Conservation (phyloP, 2,113 vertebrate genomes). For the Laterallus jamaicensis region DNA sequence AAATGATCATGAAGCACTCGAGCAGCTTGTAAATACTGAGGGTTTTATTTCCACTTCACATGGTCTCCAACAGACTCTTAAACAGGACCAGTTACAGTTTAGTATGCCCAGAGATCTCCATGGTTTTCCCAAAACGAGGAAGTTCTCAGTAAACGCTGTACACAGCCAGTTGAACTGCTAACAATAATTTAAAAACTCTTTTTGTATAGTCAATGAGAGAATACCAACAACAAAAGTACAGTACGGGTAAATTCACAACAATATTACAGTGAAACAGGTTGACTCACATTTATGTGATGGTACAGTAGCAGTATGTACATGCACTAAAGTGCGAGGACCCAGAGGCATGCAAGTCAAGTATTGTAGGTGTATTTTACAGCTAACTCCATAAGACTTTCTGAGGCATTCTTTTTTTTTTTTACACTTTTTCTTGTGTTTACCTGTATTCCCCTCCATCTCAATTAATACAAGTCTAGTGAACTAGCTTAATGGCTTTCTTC, state of each 20-base stretch:
- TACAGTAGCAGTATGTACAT: slow-evolving; percentile 87
- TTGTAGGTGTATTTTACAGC: slow-evolving; percentile 78
- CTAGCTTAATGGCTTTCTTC: slow-evolving; percentile 70
- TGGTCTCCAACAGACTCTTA: slow-evolving; percentile 70
- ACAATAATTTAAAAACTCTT: slow-evolving; percentile 88
- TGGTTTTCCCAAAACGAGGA: slow-evolving; percentile 61
- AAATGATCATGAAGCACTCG: neutral
- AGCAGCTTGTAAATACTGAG: slow-evolving; percentile 68
- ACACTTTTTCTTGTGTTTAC: slow-evolving; percentile 49
- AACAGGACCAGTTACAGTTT: slow-evolving; percentile 68
- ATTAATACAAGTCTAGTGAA: slow-evolving; percentile 70
- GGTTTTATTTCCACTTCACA: slow-evolving; percentile 77
- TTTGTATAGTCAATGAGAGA: slow-evolving; percentile 80
- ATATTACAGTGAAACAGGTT: slow-evolving; percentile 69
- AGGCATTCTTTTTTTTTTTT: slow-evolving; percentile 58
- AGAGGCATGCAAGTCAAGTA: slow-evolving; percentile 87
- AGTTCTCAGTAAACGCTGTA: slow-evolving; percentile 77
- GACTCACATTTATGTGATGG: slow-evolving; percentile 74
- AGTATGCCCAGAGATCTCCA: slow-evolving; percentile 63
- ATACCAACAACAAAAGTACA: slow-evolving; percentile 81
- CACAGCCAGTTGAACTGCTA: slow-evolving; percentile 80
- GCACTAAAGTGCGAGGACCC: slow-evolving; percentile 92
- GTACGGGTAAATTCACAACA: slow-evolving; percentile 77
- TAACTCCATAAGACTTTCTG: slow-evolving; percentile 76
- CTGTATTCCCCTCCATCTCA: slow-evolving; percentile 53